These are phyloP conservation scores for Mongoloraphidia duomilia DNA, from an alignment of 2,888 invertebrate species.

Conservation along the genomic window DNA sequence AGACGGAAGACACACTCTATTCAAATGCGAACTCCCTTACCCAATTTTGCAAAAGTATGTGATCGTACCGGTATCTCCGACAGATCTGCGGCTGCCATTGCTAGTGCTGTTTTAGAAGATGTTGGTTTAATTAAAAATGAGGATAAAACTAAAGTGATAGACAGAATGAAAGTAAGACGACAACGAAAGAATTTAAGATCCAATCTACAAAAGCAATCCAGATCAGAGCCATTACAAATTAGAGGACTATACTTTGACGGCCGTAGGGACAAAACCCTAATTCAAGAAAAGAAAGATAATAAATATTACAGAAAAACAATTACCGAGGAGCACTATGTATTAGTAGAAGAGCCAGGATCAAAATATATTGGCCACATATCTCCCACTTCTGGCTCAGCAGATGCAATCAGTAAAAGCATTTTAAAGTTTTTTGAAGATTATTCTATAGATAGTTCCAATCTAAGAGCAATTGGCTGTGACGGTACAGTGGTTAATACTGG, in stretches of 20 bases:
- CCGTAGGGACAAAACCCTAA: too few relatives aligned
- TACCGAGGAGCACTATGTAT: too few relatives aligned
- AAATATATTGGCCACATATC: too few relatives aligned
- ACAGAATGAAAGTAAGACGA: conserved; percentile 15
- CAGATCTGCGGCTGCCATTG: conserved; percentile 14
- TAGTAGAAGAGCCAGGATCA: too few relatives aligned
- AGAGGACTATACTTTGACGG: too few relatives aligned
- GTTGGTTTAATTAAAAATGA: conserved; percentile 12
- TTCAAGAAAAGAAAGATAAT: too few relatives aligned
- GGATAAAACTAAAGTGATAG: conserved; percentile 12
- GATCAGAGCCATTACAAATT: too few relatives aligned
- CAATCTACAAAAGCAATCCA: conserved; percentile 1
- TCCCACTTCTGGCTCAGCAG: neutral
- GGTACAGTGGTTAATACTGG: conserved; percentile 17
- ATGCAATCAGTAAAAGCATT: neutral
- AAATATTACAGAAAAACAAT: too few relatives aligned
- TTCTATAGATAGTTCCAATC: neutral
- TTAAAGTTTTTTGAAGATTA: neutral
- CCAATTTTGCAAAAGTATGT: conserved; percentile 8
- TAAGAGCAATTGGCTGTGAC: conserved; percentile 14
- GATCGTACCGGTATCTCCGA: conserved; percentile 12
- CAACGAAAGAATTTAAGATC: conserved; percentile 8
- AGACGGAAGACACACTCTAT: neutral
- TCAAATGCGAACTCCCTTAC: neutral
- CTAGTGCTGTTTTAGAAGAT: conserved; percentile 12